Base-by-base conservation (phyloP, 2,797 vertebrate species). In the Myripristis murdjan region DNA sequence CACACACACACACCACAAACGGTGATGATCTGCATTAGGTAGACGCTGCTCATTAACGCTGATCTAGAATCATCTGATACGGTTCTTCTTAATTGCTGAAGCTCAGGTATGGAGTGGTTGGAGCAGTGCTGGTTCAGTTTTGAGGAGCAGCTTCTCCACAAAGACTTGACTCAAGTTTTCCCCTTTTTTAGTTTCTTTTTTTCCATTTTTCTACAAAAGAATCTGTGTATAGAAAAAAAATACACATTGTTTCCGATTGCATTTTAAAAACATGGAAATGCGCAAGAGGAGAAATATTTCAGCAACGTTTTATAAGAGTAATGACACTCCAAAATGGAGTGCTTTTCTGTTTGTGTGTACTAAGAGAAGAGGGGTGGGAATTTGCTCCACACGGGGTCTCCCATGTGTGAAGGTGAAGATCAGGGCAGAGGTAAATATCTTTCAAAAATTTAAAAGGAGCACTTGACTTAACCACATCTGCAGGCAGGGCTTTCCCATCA, bases 181-280 rank as follows among this genome's bases (percentile, higher is more conserved):
- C 14, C 4, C 49, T 70, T 73, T 70, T 70, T 64, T n/a, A 28
- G 4, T 52, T 51, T 41, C 59, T 66, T 52, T 46, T 51, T 22
- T n/a, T n/a, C n/a, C 6, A 1, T 41, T 86, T 78, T 86, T 88
- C 76, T 87, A 91, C 54, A 87, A 89, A 91, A 88, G 10, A 77
- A 76, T 86, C 71, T 70, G 81, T 87, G 73, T 86, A 85, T 64
- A 67, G 55, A 89, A 79, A 86, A 83, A 83, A 85, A n/a, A n/a
- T 86, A 87, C 87, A 88, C 85, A 84, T 82, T 64, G 82, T 88
- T 84, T 81, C 56, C 70, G 87, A 88, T 79, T 75, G 78, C 82
- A 87, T 88, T 84, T 48, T 79, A n/a, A 67, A 75, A 75, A 71
- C 59, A 70, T 77, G 73, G 78, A 66, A 63, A 81, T 62, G 56